Percentiles rank a stretch among this genome's conserved stretches.
These are phyloP conservation scores for Leptopterna dolabrata DNA, from an alignment of 2,888 invertebrate genomes.

Conservation along the genomic window DNA sequence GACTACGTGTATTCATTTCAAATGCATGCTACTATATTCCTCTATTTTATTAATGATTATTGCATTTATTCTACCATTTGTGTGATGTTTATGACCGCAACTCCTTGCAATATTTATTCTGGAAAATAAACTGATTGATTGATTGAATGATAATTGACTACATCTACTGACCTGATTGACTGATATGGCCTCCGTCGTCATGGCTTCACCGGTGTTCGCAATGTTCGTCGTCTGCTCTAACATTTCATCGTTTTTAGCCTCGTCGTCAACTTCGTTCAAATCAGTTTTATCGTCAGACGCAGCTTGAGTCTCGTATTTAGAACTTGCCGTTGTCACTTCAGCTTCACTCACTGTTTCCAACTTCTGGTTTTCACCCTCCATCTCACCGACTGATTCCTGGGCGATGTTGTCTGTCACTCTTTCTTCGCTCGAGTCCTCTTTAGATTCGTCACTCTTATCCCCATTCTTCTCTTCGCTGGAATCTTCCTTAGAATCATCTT, in stretches of 20 bases:
- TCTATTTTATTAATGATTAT: too few relatives aligned
- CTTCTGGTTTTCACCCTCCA: not conserved
- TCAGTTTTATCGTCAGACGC: slow-evolving; percentile 24
- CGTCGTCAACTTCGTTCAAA: not conserved
- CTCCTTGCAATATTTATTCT: too few relatives aligned
- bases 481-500: slow-evolving; percentile 21
- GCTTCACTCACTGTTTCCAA: not conserved
- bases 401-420: slow-evolving; percentile 44
- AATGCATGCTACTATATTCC: too few relatives aligned
- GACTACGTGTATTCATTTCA: too few relatives aligned
- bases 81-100: too few relatives aligned
- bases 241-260: slow-evolving; percentile 8
- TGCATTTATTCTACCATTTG: too few relatives aligned
- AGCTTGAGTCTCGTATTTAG: not conserved
- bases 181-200: slow-evolving; percentile 58
- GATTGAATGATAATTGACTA: too few relatives aligned
- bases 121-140: too few relatives aligned
- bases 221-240: not conserved
- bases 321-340: not conserved
- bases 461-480: slow-evolving; percentile 59
- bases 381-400: slow-evolving; percentile 28
- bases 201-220: not conserved
- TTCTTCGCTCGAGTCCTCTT: slow-evolving; percentile 49
- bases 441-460: slow-evolving; percentile 61
- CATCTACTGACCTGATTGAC: slow-evolving; percentile 65